phyloP scores from a whole-genome alignment of 2,888 invertebrate species.

The Lathronympha strigana region DNA sequence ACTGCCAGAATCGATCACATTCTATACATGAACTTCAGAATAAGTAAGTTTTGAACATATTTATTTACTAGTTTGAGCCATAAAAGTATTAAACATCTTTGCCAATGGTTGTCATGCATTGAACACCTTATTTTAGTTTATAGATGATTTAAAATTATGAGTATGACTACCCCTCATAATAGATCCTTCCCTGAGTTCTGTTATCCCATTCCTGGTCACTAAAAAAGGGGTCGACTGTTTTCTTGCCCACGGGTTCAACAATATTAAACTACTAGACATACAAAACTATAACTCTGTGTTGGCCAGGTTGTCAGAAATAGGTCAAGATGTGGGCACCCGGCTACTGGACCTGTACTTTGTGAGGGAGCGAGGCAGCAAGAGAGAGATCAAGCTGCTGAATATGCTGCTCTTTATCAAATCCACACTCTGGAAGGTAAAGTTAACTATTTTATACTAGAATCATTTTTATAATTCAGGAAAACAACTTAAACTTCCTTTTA shows the following conservation, averaged over 20 bases:
- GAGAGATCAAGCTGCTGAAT: conserved; percentile 97
- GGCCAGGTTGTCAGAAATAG: conserved; percentile 95
- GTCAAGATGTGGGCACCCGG: conserved; percentile 97
- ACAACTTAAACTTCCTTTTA: no score
- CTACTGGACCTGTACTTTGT: conserved; percentile 97
- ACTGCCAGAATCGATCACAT: conserved; percentile 97
- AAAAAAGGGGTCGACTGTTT: no score
- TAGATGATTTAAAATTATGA: no score
- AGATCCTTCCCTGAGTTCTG: no score
- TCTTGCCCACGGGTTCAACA: no score
- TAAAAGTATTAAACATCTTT: not conserved
- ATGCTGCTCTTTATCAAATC: conserved; percentile 98
- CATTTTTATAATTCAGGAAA: not conserved
- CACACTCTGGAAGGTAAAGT: conserved; percentile 95
- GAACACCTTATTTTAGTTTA: not conserved
- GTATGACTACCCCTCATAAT: no score
- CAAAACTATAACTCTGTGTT: not conserved
- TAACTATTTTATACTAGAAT: not conserved
- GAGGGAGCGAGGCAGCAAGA: conserved; percentile 95
- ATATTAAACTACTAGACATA: no score
- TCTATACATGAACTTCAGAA: conserved; percentile 97
- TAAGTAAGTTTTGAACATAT: conserved; percentile 86
- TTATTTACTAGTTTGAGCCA: not conserved
- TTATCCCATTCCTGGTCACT: no score
- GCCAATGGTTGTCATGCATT: not conserved